Percentiles rank a stretch among this genome's conserved stretches.
These are phyloP conservation scores for Drosophila nannoptera DNA, from an alignment of 1,140 invertebrate species.

Conservation along the genomic window DNA sequence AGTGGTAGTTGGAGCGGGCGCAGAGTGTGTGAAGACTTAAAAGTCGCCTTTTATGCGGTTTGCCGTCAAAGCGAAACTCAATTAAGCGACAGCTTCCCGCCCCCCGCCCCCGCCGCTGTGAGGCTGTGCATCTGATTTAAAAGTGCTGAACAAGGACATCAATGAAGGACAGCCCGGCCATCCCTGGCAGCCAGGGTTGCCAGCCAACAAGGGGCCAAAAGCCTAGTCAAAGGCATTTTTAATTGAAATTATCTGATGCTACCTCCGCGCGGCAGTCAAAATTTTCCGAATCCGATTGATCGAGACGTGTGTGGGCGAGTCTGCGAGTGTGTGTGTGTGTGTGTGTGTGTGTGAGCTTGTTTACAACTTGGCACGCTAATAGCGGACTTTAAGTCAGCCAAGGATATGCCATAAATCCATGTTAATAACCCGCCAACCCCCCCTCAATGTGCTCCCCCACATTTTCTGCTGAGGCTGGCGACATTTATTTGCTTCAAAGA, in stretches of 20 bases:
- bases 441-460: slow-evolving; percentile 8
- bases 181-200: slow-evolving; percentile 57
- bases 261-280: slow-evolving; percentile 46
- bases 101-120: not conserved
- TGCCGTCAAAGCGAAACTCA: slow-evolving; percentile 77
- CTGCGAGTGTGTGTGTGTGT: not conserved
- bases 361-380: slow-evolving; percentile 66
- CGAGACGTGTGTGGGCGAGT: slow-evolving; percentile 1
- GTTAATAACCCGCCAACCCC: slow-evolving; percentile 59
- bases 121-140: slow-evolving; percentile 49
- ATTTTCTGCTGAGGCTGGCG: slow-evolving; percentile 22
- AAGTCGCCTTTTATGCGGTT: slow-evolving; percentile 75
- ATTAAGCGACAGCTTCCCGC: slow-evolving; percentile 59
- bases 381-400: slow-evolving; percentile 60
- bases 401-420: slow-evolving; percentile 73
- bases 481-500: slow-evolving; percentile 53
- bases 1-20: slow-evolving; percentile 28
- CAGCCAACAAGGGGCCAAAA: slow-evolving; percentile 48
- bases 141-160: slow-evolving; percentile 74
- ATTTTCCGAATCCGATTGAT: slow-evolving; percentile 44
- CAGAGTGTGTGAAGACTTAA: slow-evolving; percentile 72
- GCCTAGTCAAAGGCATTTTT: slow-evolving; percentile 69
- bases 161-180: slow-evolving; percentile 37
- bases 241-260: slow-evolving; percentile 75
- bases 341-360: slow-evolving; percentile 41